Evolutionary conservation across 2,113 vertebrate genomes (phyloP).

Genomic region (Carassius gibelio): DNA sequence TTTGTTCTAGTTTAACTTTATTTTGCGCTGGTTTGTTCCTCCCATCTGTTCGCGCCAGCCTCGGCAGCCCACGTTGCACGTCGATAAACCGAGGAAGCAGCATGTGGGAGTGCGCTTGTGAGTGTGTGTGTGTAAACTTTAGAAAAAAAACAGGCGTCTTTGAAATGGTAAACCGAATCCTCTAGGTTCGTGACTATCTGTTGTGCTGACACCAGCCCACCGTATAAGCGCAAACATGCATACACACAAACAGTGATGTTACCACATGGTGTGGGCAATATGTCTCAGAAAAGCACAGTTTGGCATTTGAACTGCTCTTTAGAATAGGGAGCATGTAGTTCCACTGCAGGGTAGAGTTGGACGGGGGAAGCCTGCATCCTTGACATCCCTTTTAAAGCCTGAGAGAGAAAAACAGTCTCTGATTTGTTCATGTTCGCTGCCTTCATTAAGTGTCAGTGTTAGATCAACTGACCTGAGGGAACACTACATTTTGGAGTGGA

Average conservation of each 20-base stretch:
- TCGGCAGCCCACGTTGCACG: conserved; percentile 78
- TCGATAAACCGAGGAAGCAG: conserved; percentile 77
- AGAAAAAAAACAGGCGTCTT: conserved; percentile 75
- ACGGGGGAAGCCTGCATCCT: conserved; percentile 67
- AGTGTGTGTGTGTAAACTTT: conserved; percentile 73
- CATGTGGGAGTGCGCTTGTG: conserved; percentile 70
- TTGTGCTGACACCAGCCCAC: conserved; percentile 76
- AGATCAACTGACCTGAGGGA: conserved; percentile 67
- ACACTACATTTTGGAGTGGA: conserved; percentile 62
- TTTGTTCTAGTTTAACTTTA: conserved; percentile 90
- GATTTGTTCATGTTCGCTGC: conserved; percentile 74
- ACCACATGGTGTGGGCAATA: conserved; percentile 79
- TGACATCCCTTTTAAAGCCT: conserved; percentile 68
- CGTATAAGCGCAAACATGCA: conserved; percentile 30
- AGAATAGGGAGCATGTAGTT: conserved; percentile 72
- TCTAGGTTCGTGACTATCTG: conserved; percentile 76
- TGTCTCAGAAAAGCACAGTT: conserved; percentile 76
- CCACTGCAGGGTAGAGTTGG: conserved; percentile 70
- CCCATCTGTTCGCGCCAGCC: conserved; percentile 81
- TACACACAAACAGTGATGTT: conserved; percentile 61
- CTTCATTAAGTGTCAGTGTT: conserved; percentile 67
- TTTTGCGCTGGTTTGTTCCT: conserved; percentile 78
- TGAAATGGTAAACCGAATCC: conserved; percentile 78
- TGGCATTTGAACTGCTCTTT: conserved; percentile 78
- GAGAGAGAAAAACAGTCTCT: conserved; percentile 69